Percentiles rank a stretch among this genome's conserved stretches.
Conservation (phyloP, 2,113 vertebrate genomes). For the Tamias sibiricus region DNA sequence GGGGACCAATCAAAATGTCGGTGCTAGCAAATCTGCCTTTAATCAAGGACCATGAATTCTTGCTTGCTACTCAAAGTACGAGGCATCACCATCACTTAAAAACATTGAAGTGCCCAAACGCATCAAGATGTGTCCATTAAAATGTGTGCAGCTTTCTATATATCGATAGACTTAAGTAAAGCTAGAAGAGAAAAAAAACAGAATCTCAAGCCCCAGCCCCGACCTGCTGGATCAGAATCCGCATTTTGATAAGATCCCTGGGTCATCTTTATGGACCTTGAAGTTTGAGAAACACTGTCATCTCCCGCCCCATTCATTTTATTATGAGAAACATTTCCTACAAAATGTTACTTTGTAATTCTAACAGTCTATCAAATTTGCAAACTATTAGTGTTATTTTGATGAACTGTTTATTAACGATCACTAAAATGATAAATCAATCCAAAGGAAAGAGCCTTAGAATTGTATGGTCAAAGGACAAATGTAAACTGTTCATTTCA, state of each 20-base stretch:
- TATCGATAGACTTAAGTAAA: neutral
- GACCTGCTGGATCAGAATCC: neutral
- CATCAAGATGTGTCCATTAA: neutral
- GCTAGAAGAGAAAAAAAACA: neutral
- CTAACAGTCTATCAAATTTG: neutral
- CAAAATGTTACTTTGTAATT: neutral
- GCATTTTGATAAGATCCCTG: neutral
- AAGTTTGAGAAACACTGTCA: neutral
- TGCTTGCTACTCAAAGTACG: neutral
- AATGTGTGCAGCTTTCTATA: neutral
- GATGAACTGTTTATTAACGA: neutral
- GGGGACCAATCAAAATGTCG: neutral
- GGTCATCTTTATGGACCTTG: neutral
- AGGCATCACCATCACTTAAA: neutral
- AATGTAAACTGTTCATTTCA: neutral
- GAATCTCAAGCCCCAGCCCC: neutral
- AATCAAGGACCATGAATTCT: neutral
- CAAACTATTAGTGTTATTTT: slow-evolving; percentile 10
- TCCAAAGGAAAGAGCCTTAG: neutral
- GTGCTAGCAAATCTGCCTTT: neutral
- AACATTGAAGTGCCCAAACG: neutral
- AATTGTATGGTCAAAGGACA: neutral
- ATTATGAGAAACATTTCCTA: neutral
- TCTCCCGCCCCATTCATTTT: neutral
- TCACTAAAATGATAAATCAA: neutral